Evolutionary conservation across 2,888 invertebrate species (phyloP).

Genomic region (Endotricha flammealis): DNA sequence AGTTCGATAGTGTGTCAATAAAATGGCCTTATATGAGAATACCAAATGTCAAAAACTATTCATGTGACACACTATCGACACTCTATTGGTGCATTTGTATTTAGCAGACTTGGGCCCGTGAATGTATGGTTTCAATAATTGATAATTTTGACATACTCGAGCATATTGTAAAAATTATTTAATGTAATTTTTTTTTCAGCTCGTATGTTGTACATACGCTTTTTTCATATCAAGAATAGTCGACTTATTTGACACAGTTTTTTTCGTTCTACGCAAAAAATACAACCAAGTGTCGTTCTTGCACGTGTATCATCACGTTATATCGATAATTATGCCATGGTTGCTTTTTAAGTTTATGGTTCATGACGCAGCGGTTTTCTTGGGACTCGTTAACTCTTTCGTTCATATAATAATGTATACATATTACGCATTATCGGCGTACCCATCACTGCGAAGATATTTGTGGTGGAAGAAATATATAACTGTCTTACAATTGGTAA

Average conservation of each 20-base stretch:
- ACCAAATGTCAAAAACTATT: too few relatives aligned
- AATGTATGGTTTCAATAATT: too few relatives aligned
- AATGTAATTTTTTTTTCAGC: slow-evolving; percentile 66
- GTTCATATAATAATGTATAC: slow-evolving; percentile 91
- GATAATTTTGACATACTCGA: too few relatives aligned
- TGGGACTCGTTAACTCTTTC: slow-evolving; percentile 85
- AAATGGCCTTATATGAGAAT: too few relatives aligned
- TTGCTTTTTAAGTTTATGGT: slow-evolving; percentile 87
- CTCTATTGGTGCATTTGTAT: too few relatives aligned
- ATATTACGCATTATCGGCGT: slow-evolving; percentile 87
- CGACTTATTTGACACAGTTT: too few relatives aligned
- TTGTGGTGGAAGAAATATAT: slow-evolving; percentile 94
- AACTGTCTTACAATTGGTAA: slow-evolving; percentile 88
- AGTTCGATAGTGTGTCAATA: too few relatives aligned
- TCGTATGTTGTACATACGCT: slow-evolving; percentile 3
- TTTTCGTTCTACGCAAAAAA: too few relatives aligned
- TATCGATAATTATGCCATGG: slow-evolving; percentile 88
- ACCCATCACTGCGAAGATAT: slow-evolving; percentile 88
- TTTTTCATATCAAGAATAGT: slow-evolving; percentile 29
- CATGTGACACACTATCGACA: too few relatives aligned
- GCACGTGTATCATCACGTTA: slow-evolving; percentile 93
- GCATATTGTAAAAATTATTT: too few relatives aligned
- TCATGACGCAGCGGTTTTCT: slow-evolving; percentile 86
- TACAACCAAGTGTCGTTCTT: slow-evolving; percentile 94
- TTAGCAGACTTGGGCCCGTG: too few relatives aligned